Evolutionary conservation across 35 echinoderm and acorn worm genomes (phyloP), one percentile per base, ranked within the genome.

Genomic region (Stichopus chloronotus): DNA sequence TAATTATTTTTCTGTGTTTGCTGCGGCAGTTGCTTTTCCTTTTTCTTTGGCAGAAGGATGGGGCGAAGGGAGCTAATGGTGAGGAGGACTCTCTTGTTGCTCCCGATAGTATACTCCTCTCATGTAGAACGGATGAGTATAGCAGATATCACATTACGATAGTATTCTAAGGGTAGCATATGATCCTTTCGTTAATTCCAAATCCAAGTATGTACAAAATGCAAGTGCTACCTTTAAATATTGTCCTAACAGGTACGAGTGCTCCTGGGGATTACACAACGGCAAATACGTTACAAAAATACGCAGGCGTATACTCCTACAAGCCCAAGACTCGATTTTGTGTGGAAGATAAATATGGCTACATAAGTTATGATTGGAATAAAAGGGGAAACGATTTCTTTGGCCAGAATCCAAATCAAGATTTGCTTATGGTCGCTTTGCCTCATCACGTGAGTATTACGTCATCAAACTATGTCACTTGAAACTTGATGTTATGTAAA

Each of bases 311-410:
- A 0, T 98, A 95, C 69, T 88, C 94, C 25, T 98, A 95, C 63
- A 98, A 94, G 9, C 96, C 96, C 17, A 94, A 94, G 85, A 94
- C 96, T 10, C 53, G 92, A 17, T 95, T 92, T 61, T 98, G 96
- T 86, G 91, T 92, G 10, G 81, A 95, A 59, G 90, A 57, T 5
- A 68, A 95, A 55, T 63, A 58, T 25, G 96, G 94, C 23, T 95
- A 92, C 55, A 95, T 98, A 2, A 98, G 94, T 25, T 98, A 93
- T 71, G 96, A 98, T 23, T 98, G 96, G 96, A 98, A 98, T 87
- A 95, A 95, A 68, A 56, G 53, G 52, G 79, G 89, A 7, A 77
- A 71, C 4, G 85, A 94, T 78, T 94, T 92, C 58, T 86, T 55
- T 23, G 94, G 89, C 8, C 21, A 76, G 25, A 95, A 94, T 60